phyloP scores from a whole-genome alignment of 1,140 invertebrate species.

The Leptoteleia sp. region DNA sequence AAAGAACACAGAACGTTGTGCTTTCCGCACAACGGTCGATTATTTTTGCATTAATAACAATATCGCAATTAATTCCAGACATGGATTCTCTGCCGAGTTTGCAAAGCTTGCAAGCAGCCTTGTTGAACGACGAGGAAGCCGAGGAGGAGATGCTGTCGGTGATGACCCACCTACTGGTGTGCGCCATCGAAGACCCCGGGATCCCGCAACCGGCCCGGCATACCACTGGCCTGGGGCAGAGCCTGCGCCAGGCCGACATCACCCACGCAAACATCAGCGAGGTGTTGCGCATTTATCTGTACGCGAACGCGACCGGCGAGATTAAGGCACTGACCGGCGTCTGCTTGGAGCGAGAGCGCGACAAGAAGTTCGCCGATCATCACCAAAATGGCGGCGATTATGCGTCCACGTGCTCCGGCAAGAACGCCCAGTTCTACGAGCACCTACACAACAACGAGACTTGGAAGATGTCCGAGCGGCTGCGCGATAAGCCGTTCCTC shows the following conservation, averaged over 20 bases:
- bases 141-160: conserved; percentile 94
- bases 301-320: conserved; percentile 92
- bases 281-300: conserved; percentile 93
- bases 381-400: conserved; percentile 88
- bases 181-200: conserved; percentile 96
- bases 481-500: conserved; percentile 91
- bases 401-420: conserved; percentile 83
- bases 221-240: conserved; percentile 93
- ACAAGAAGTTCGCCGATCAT: conserved; percentile 89
- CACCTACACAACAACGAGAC: conserved; percentile 88
- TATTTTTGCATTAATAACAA: too few species aligned
- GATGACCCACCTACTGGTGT: conserved; percentile 93
- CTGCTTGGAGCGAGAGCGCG: conserved; percentile 88
- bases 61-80: too few species aligned
- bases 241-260: conserved; percentile 94
- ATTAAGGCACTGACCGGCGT: conserved; percentile 90
- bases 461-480: conserved; percentile 87
- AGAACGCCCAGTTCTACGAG: conserved; percentile 89
- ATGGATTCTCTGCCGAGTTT: conserved; percentile 93
- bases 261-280: conserved; percentile 96
- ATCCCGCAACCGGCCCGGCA: conserved; percentile 93
- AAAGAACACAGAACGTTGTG: too few species aligned
- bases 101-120: conserved; percentile 91
- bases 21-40: too few species aligned
- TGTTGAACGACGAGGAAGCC: conserved; percentile 91